These are phyloP conservation scores for Cynocephalus volans DNA, from an alignment of 2,113 vertebrate species.

Conservation along the genomic window DNA sequence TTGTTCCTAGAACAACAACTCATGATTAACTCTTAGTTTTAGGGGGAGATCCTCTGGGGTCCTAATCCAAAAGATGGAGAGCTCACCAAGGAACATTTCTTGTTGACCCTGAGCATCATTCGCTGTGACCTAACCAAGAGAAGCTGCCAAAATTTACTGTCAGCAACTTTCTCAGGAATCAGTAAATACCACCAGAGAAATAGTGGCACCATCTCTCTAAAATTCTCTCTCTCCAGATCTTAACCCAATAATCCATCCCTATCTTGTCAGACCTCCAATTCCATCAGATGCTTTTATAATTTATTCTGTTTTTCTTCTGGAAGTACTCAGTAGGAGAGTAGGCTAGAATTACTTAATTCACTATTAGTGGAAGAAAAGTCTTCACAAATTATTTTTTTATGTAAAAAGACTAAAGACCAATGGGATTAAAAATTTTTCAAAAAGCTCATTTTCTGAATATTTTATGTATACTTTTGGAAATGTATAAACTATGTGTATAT, in stretches of 20 bases:
- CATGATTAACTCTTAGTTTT: background rate
- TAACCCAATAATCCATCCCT: background rate
- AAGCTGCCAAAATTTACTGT: background rate
- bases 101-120: background rate
- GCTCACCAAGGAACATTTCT: background rate
- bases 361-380: background rate
- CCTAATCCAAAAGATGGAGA: background rate
- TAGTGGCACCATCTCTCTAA: background rate
- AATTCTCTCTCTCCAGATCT: background rate
- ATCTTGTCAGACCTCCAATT: background rate
- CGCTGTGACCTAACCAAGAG: background rate
- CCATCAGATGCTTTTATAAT: background rate
- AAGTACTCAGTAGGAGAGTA: background rate
- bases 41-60: background rate
- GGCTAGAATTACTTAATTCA: background rate
- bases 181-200: background rate
- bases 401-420: background rate
- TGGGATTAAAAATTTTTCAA: slow-evolving; percentile 2
- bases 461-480: slow-evolving; percentile 18
- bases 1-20: background rate
- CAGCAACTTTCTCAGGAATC: background rate
- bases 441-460: background rate
- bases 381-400: slow-evolving; percentile 27
- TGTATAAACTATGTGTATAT: background rate
- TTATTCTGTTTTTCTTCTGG: background rate